phyloP scores from a whole-genome alignment of 1,140 invertebrate species.

The Zaprionus capensis region DNA sequence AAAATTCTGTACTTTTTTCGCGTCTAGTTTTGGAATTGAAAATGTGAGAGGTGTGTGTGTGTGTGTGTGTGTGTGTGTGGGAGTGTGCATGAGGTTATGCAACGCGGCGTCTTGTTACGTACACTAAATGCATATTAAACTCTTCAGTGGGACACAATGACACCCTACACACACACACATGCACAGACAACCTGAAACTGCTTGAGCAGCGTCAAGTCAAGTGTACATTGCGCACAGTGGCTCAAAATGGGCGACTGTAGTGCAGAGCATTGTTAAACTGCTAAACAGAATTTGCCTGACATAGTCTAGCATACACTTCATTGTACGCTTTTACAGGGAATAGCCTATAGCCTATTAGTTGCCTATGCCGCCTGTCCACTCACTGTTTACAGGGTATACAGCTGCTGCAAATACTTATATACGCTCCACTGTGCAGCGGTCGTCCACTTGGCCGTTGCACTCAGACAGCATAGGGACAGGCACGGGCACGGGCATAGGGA shows the following conservation, averaged over 20 bases:
- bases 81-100: conserved; percentile 47
- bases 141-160: conserved; percentile 54
- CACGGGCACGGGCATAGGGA: no score
- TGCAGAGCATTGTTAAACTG: neutral
- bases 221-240: conserved; percentile 59
- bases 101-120: conserved; percentile 70
- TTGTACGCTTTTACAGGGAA: no score
- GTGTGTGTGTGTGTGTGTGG: no score
- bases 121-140: conserved; percentile 82
- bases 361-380: neutral
- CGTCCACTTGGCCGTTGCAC: conserved; percentile 27
- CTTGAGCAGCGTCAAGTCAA: conserved; percentile 73
- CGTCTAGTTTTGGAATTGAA: neutral
- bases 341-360: neutral
- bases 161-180: neutral
- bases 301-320: no score
- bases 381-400: neutral
- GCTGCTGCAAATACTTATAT: neutral
- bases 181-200: conserved; percentile 10
- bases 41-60: neutral
- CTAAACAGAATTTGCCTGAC: no score
- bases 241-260: neutral
- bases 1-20: neutral
- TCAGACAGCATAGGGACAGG: conserved; percentile 29
- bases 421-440: conserved; percentile 1